Evolutionary conservation across 1,140 invertebrate species (phyloP).

Genomic region (Diplogasteroides magnus): DNA sequence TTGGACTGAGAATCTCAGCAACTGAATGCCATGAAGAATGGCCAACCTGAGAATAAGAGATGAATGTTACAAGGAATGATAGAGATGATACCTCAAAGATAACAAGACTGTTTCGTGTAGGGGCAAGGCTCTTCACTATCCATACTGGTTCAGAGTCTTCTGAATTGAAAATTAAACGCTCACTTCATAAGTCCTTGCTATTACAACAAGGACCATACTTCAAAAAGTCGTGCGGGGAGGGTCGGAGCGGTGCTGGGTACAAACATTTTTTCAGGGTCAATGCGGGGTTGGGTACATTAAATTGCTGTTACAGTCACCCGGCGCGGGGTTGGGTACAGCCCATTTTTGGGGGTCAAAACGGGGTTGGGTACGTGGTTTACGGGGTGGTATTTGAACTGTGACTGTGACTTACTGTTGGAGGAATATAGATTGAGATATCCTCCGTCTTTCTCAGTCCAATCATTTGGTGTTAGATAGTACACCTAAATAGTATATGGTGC

Average conservation of each 20-base stretch:
- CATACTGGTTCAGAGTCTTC: not conserved
- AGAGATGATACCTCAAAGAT: not conserved
- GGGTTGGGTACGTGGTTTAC: no score
- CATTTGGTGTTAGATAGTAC: not conserved
- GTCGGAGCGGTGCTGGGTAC: no score
- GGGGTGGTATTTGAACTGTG: no score
- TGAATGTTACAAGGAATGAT: not conserved
- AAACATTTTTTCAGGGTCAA: no score
- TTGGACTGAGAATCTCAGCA: constrained; percentile 13
- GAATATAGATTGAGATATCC: not conserved
- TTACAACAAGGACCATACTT: not conserved
- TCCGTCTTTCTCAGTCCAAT: not conserved
- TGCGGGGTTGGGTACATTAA: no score
- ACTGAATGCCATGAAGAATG: not conserved
- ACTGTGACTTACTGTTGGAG: not conserved
- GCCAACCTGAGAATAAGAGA: not conserved
- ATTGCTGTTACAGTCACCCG: no score
- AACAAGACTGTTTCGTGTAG: not conserved
- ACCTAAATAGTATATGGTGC: not conserved
- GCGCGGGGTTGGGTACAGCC: no score
- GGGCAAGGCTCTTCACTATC: not conserved
- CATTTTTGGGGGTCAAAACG: no score
- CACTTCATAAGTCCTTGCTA: not conserved
- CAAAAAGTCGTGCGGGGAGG: no score
- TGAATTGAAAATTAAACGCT: not conserved